phyloP scores from a whole-genome alignment of 2,888 invertebrate species.

The Piscicola geometra region DNA sequence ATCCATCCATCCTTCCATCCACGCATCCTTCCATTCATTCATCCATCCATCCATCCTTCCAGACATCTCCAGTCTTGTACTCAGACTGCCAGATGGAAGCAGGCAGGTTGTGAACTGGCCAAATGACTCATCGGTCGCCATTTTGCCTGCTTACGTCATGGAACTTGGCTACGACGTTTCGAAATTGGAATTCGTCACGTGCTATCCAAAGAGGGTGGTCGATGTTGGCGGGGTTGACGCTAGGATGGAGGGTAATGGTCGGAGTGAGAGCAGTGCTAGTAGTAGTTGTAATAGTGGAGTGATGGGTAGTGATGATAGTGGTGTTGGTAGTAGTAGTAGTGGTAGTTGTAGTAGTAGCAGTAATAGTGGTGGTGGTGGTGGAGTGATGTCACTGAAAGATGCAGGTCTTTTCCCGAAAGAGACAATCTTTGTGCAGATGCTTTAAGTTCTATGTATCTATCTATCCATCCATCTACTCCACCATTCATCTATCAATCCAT shows the following conservation, averaged over 20 bases:
- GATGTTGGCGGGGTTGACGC: neutral
- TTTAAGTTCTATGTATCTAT: too few relatives aligned
- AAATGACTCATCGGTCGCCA: slow-evolving; percentile 4
- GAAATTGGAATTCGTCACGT: slow-evolving; percentile 22
- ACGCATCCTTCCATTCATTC: too few relatives aligned
- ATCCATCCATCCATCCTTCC: neutral
- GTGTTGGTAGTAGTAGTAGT: too few relatives aligned
- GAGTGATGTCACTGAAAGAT: slow-evolving; percentile 52
- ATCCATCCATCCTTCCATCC: too few relatives aligned
- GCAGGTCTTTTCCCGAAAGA: slow-evolving; percentile 57
- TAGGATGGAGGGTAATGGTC: neutral
- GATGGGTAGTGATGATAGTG: neutral
- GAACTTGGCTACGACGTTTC: slow-evolving; percentile 19
- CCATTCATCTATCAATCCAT: too few relatives aligned
- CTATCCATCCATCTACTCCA: too few relatives aligned
- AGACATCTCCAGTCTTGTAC: slow-evolving; percentile 10
- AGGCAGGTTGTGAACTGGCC: slow-evolving; percentile 15
- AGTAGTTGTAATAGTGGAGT: neutral
- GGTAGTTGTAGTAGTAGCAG: neutral
- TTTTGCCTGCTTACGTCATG: neutral
- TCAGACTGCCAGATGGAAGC: slow-evolving; percentile 27
- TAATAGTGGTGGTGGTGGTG: too few relatives aligned
- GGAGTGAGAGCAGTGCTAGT: neutral
- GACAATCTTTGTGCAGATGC: slow-evolving; percentile 56
- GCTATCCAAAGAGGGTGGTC: slow-evolving; percentile 17